Evolutionary conservation across 2,113 vertebrate genomes (phyloP).

Genomic region (Thomomys bottae): DNA sequence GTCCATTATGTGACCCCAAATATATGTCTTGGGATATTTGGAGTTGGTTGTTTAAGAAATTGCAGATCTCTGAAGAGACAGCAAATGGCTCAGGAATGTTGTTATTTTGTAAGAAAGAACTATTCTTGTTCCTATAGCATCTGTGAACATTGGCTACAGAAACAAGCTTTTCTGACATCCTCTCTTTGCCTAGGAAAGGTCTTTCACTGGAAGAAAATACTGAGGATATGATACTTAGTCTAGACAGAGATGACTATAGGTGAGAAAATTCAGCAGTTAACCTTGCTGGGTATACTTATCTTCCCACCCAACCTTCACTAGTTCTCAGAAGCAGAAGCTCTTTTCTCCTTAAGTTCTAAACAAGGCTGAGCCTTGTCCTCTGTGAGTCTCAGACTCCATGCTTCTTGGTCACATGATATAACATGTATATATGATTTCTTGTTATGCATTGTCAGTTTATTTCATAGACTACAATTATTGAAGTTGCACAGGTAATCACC

Average conservation of each 20-base stretch:
- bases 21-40: slow-evolving; percentile 1
- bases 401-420: background rate
- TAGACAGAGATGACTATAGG: background rate
- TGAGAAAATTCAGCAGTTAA: background rate
- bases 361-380: background rate
- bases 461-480: background rate
- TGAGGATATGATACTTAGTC: background rate
- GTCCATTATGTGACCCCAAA: background rate
- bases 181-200: background rate
- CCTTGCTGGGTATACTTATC: background rate
- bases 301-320: background rate
- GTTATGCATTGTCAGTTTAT: background rate
- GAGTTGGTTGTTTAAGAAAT: background rate
- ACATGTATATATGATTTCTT: background rate
- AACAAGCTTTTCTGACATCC: background rate
- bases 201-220: background rate
- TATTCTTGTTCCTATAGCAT: background rate
- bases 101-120: background rate
- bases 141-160: background rate
- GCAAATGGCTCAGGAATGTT: background rate
- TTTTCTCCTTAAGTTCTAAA: background rate
- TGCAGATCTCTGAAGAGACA: background rate
- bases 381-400: background rate
- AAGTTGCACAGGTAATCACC: background rate
- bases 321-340: background rate